Conservation (phyloP, 2,113 vertebrate species). For the Donacobius atricapilla region DNA sequence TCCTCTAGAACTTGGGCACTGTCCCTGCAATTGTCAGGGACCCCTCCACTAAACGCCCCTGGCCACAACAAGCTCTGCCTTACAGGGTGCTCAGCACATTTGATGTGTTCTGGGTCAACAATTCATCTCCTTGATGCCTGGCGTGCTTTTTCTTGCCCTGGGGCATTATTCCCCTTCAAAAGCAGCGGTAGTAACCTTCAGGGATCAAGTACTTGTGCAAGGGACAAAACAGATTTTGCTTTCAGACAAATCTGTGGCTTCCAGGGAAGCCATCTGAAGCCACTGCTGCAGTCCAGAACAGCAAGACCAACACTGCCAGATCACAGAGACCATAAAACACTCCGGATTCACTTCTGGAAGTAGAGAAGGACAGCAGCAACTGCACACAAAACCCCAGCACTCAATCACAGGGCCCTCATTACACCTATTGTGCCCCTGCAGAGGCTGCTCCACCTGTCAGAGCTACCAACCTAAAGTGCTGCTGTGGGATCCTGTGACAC, state of each 20-base stretch:
- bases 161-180: neutral
- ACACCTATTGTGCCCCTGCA: accelerated
- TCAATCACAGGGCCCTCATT: accelerated
- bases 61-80: neutral
- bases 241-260: neutral
- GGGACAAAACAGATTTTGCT: neutral
- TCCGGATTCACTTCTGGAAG: accelerated
- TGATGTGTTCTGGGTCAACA: neutral
- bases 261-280: neutral
- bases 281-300: neutral
- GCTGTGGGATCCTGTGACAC: neutral
- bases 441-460: neutral
- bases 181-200: neutral
- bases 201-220: neutral
- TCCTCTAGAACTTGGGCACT: neutral
- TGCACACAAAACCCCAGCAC: neutral
- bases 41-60: accelerated
- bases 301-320: accelerated
- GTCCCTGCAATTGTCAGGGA: neutral
- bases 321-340: neutral
- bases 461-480: neutral
- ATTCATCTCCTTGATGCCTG: neutral
- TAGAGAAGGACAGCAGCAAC: neutral
- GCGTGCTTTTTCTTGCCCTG: neutral
- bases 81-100: neutral